These are phyloP conservation scores for Mandrillus leucophaeus DNA, from an alignment of 2,113 vertebrate species.

Conservation along the genomic window DNA sequence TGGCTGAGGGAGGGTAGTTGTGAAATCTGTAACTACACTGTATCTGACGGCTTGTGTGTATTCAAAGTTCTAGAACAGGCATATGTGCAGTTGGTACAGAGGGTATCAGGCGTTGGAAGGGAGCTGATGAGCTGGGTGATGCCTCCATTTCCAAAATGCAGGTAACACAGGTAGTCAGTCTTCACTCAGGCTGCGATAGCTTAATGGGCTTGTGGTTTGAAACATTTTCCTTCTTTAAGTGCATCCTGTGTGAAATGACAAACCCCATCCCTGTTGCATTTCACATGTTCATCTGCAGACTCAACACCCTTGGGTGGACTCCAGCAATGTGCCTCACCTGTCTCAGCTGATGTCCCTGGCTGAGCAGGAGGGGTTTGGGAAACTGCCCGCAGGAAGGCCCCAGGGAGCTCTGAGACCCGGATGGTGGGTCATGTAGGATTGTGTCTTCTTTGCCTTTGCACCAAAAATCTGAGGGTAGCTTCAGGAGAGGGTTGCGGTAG, in stretches of 20 bases:
- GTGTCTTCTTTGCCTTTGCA: no score
- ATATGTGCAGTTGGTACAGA: no score
- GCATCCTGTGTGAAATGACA: neutral
- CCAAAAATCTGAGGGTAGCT: no score
- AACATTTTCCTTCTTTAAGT: neutral
- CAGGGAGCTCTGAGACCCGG: no score
- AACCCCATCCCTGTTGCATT: neutral
- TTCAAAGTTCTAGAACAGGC: neutral
- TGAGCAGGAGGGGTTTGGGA: neutral
- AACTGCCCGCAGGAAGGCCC: neutral
- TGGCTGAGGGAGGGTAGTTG: neutral
- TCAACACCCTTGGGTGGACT: no score
- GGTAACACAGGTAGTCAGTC: neutral
- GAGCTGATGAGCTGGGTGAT: no score
- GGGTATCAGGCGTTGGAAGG: neutral
- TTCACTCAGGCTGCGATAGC: neutral
- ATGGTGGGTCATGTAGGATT: rapidly evolving
- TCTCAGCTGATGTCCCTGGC: neutral
- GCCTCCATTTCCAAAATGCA: no score
- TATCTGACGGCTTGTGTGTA: rapidly evolving
- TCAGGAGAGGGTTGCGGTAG: neutral
- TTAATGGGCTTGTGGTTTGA: neutral
- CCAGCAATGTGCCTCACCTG: no score
- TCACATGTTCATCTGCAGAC: neutral
- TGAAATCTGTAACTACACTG: neutral